phyloP scores from a whole-genome alignment of 2,113 vertebrate genomes.

The Rhineura floridana region DNA sequence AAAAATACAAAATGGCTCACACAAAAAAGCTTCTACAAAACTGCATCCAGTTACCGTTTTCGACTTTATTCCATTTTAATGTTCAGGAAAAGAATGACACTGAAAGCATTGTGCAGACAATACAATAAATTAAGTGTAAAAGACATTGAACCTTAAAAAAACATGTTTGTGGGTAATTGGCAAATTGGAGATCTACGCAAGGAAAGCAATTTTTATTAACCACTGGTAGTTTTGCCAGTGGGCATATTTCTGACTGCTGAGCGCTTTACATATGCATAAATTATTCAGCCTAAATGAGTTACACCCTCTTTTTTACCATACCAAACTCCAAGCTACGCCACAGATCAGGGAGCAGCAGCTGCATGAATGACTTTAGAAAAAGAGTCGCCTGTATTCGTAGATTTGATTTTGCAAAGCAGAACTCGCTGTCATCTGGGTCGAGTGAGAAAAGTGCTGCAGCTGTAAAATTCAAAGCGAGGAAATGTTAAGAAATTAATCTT shows the following conservation, averaged over 20 bases:
- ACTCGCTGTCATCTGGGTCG: neutral
- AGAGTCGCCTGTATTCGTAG: neutral
- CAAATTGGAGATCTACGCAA: slow-evolving; percentile 17
- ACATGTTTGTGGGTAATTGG: neutral
- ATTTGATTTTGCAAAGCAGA: slow-evolving; percentile 15
- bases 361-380: neutral
- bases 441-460: neutral
- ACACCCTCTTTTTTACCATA: slow-evolving; percentile 7
- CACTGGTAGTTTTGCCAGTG: neutral
- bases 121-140: slow-evolving; percentile 1
- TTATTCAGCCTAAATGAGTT: slow-evolving; percentile 31
- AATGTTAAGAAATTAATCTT: neutral
- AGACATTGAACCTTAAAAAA: neutral
- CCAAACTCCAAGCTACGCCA: neutral
- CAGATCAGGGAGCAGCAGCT: slow-evolving; percentile 1
- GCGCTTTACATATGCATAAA: slow-evolving; percentile 4
- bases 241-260: neutral
- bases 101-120: neutral
- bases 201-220: slow-evolving; percentile 29
- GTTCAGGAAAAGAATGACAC: neutral
- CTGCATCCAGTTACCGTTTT: neutral
- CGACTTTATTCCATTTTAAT: neutral
- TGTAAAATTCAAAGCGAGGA: neutral
- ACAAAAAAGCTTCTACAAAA: neutral
- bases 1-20: neutral